A percentile compares a stretch with the other conserved stretches of the same genome.
Conservation (phyloP, 2,888 invertebrate species). For the Aplocera efformata region DNA sequence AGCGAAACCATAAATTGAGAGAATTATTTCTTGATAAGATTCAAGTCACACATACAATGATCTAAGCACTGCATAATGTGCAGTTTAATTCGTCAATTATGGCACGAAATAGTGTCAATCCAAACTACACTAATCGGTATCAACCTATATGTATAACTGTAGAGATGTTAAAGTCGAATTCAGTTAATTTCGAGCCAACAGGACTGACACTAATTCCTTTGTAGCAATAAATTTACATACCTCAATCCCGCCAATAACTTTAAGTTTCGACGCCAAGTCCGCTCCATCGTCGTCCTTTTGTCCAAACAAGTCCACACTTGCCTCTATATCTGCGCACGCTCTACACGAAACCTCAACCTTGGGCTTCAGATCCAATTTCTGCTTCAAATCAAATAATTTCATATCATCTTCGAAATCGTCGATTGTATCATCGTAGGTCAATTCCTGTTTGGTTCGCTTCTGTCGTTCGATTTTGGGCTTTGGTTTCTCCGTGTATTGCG, state of each 20-base stretch:
- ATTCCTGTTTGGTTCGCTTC: conserved; percentile 32
- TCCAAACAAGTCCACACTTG: conserved; percentile 53
- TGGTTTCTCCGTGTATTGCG: conserved; percentile 44
- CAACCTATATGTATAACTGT: no score
- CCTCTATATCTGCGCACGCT: conserved; percentile 54
- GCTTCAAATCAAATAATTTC: conserved; percentile 63
- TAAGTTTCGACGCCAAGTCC: conserved; percentile 56
- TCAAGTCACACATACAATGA: no score
- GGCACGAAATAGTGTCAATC: no score
- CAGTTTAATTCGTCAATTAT: no score
- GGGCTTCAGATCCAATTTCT: conserved; percentile 47
- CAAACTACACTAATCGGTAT: no score
- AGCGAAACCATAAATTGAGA: no score
- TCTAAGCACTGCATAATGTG: no score
- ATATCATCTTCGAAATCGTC: conserved; percentile 67
- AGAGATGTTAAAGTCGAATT: no score
- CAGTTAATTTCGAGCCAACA: no score
- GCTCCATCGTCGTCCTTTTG: conserved; percentile 50
- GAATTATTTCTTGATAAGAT: no score
- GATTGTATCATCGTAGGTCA: conserved; percentile 30
- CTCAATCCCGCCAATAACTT: conserved; percentile 58
- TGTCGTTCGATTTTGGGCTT: conserved; percentile 32
- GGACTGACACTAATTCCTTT: no score
- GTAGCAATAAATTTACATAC: conserved; percentile 33
- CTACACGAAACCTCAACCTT: conserved; percentile 54